These are phyloP conservation scores for Psettodes erumei DNA, from an alignment of 2,113 vertebrate genomes.

Conservation along the genomic window DNA sequence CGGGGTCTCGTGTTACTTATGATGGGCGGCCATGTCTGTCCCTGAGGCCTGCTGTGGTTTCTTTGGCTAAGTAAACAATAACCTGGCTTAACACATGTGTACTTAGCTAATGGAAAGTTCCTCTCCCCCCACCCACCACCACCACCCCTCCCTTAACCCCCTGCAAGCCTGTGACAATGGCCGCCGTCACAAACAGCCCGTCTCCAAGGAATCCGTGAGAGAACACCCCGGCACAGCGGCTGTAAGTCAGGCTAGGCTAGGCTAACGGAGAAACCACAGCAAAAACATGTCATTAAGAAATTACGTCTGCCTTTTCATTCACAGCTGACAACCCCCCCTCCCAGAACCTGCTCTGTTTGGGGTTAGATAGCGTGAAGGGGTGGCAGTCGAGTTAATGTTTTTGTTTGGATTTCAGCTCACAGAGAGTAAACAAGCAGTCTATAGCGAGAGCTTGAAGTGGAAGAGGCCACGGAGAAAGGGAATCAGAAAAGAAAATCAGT, in stretches of 20 bases:
- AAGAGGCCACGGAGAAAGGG: conserved; percentile 51
- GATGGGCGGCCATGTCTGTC: conserved; percentile 68
- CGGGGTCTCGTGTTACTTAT: conserved; percentile 56
- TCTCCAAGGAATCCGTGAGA: conserved; percentile 70
- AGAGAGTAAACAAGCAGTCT: conserved; percentile 66
- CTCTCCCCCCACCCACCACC: no score
- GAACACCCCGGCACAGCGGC: conserved; percentile 55
- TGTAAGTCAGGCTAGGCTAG: conserved; percentile 57
- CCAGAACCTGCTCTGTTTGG: conserved; percentile 60
- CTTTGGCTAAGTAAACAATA: conserved; percentile 81
- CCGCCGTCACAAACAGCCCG: conserved; percentile 69
- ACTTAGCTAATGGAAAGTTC: conserved; percentile 83
- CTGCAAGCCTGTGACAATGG: conserved; percentile 73
- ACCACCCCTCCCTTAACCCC: conserved; percentile 77
- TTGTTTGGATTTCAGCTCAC: conserved; percentile 71
- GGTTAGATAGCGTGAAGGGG: conserved; percentile 43
- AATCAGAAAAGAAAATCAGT: conserved; percentile 55
- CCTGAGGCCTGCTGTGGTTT: conserved; percentile 68
- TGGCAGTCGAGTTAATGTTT: conserved; percentile 69
- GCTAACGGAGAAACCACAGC: conserved; percentile 65
- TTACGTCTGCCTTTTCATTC: conserved; percentile 57
- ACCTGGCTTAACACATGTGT: conserved; percentile 81
- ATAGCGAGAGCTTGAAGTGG: conserved; percentile 39
- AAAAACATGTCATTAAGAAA: conserved; percentile 68
- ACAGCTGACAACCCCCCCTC: no score